Base-by-base conservation (phyloP, 2,888 invertebrate species). In the Yponomeuta plumbellus region DNA sequence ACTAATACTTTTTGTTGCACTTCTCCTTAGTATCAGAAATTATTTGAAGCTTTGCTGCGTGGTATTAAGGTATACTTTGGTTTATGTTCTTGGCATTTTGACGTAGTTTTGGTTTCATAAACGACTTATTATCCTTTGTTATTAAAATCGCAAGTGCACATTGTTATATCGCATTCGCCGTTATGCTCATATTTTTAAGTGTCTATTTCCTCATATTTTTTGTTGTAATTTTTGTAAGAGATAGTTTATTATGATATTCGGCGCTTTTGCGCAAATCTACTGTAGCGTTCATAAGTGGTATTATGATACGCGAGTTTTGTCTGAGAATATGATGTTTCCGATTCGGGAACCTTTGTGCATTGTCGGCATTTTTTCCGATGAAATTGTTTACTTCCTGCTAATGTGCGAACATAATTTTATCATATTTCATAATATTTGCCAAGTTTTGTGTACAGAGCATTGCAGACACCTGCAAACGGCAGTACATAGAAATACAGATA, bases 261-360 rank as follows among this genome's bases (percentile, higher is more conserved):
- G 79, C 71, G 71, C 80, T 85, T 66, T 88, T 88, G 83, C 87
- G 79, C 78, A 83, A 83, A 78, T 68, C 78, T 71, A 86, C 75
- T 85, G 81, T 85, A 78, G 88, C 88, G 85, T 78, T 79, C 52
- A 68, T 72, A 83, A 87, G 81, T 83, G 77, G 78, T 79, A 77
- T 78, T 80, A 73, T 76, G 61, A 52, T 34, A 11, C 76, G 74
- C 73, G 72, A 75, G 73, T 77, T 77, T 80, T 72, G 70, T 67
- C 58, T 59, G 56, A 65, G 79, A 82, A 86, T 87, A 85, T 77
- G 82, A 74, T 81, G 83, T 83, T 85, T 89, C 89, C 89, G 89
- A 83, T 87, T 76, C 71, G 72, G 69, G 66, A 67, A 71, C 70
- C 73, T 74, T 78, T 76, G 76, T 69, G 64, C 58, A 75, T 72